phyloP scores from a whole-genome alignment of 2,113 vertebrate genomes.

The Dendrocopos noguchii region DNA sequence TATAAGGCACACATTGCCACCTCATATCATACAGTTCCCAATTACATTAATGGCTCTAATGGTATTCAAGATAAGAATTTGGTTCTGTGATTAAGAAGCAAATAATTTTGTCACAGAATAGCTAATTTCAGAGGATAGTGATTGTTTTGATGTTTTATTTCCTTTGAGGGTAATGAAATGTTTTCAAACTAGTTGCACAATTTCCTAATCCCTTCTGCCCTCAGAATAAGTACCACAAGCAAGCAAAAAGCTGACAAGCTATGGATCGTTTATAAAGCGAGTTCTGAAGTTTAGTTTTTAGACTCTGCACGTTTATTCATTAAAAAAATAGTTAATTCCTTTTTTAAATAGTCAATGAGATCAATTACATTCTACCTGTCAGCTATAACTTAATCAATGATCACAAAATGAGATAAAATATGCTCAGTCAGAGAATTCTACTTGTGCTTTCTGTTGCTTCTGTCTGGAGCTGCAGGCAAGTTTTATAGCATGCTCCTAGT shows the following conservation, averaged over 20 bases:
- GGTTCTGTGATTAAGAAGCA: constrained; percentile 35
- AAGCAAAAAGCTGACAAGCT: neutral
- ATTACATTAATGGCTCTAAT: constrained; percentile 29
- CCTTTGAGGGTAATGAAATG: neutral
- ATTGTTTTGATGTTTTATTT: neutral
- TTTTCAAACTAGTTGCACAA: neutral
- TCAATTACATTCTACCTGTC: neutral
- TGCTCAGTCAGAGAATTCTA: neutral
- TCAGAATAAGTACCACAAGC: neutral
- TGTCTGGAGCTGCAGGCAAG: neutral
- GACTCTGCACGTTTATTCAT: neutral
- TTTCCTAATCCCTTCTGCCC: neutral
- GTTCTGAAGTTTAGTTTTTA: constrained; percentile 1
- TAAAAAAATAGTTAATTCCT: neutral
- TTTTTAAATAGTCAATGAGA: neutral
- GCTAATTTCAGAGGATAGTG: neutral
- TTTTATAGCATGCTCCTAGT: neutral
- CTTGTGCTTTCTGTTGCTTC: neutral
- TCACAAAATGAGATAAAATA: neutral
- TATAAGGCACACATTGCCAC: neutral
- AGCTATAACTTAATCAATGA: constrained; percentile 18
- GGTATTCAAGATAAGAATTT: neutral
- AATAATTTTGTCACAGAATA: constrained; percentile 25
- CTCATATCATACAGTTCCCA: neutral
- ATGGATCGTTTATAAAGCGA: neutral